Evolutionary conservation across 2,797 vertebrate species (phyloP).

Genomic region (Rhabdophis nuchalis): DNA sequence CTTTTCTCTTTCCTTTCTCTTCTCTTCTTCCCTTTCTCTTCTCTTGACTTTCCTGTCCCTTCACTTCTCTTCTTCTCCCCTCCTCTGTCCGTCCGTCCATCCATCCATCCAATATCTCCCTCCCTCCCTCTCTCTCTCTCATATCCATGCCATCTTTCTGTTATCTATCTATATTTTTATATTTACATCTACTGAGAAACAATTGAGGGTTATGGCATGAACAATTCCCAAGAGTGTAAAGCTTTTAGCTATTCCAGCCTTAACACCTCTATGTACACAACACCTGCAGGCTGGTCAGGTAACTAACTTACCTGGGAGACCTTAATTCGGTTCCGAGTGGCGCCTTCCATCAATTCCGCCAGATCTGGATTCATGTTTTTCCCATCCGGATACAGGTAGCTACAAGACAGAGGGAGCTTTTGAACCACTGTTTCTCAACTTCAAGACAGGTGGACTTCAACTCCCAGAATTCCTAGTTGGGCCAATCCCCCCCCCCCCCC

Average conservation of each 20-base stretch:
- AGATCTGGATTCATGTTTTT: slow-evolving; percentile 81
- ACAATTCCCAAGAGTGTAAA: neutral
- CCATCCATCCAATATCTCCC: too few species aligned
- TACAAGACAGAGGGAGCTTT: slow-evolving; percentile 30
- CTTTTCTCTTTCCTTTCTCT: too few species aligned
- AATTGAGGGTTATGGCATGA: neutral
- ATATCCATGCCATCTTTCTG: too few species aligned
- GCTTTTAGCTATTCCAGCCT: neutral
- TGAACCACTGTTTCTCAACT: neutral
- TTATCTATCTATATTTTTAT: neutral
- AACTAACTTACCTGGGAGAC: slow-evolving; percentile 74
- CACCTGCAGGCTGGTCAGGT: neutral
- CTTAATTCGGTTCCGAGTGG: slow-evolving; percentile 65
- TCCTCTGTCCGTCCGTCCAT: rapidly evolving
- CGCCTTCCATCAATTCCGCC: slow-evolving; percentile 59
- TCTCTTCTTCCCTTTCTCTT: too few species aligned
- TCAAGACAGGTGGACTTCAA: neutral
- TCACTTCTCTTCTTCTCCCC: neutral
- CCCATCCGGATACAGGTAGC: slow-evolving; percentile 83
- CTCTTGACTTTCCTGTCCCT: too few species aligned
- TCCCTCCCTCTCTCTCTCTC: too few species aligned
- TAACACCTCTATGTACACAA: neutral
- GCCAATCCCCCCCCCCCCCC: neutral
- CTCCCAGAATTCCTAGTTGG: neutral
- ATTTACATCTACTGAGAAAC: neutral